Evolutionary conservation across 2,113 vertebrate species (phyloP).

Genomic region (Archilochus colubris): DNA sequence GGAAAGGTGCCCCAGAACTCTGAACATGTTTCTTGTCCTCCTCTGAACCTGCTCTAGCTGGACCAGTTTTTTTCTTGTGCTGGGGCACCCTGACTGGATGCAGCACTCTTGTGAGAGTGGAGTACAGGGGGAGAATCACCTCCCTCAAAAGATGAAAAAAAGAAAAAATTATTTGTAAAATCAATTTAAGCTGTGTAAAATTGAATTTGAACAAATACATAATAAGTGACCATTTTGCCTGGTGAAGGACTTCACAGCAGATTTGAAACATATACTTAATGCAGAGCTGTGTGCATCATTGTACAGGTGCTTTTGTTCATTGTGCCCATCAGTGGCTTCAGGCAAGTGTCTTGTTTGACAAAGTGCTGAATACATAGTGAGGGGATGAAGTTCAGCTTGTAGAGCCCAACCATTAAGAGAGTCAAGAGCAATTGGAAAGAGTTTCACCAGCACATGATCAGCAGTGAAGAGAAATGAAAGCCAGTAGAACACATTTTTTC

Average conservation of each 20-base stretch:
- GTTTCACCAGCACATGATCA: not conserved
- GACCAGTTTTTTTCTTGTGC: no score
- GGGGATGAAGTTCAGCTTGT: not conserved
- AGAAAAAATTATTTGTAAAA: not conserved
- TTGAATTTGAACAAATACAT: not conserved
- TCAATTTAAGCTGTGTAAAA: not conserved
- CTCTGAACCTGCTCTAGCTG: no score
- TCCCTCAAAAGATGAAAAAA: not conserved
- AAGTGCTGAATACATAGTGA: not conserved
- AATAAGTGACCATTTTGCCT: not conserved
- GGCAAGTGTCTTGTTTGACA: not conserved
- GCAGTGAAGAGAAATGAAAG: not conserved
- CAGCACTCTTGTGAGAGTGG: no score
- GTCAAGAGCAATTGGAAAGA: not conserved
- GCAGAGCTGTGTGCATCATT: not conserved
- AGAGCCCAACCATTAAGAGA: not conserved
- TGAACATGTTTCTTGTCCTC: no score
- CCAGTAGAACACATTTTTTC: not conserved
- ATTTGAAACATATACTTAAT: not conserved
- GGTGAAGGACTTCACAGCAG: not conserved
- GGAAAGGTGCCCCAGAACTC: no score
- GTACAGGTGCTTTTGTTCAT: not conserved
- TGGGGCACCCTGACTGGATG: no score
- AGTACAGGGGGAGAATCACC: no score
- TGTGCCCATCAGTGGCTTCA: not conserved